Percentiles rank a stretch among this genome's conserved stretches.
These are phyloP conservation scores for Chelonia mydas DNA, from an alignment of 2,797 vertebrate genomes.

Conservation along the genomic window DNA sequence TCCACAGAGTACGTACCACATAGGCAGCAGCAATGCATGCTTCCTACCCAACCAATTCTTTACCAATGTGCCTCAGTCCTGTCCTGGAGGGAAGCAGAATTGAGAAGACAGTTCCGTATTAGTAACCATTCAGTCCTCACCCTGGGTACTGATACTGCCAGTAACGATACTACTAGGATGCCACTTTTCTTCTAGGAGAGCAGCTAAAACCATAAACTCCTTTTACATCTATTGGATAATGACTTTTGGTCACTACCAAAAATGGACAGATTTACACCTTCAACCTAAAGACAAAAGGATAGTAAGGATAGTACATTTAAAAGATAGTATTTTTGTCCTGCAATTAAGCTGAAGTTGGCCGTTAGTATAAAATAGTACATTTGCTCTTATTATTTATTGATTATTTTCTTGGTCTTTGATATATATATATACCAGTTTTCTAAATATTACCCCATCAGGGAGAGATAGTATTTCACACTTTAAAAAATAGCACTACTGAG, in stretches of 20 bases:
- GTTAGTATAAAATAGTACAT: not conserved
- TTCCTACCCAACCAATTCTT: not conserved
- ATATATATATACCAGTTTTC: not conserved
- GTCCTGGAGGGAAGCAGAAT: not conserved
- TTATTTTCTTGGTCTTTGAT: not conserved
- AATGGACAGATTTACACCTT: not conserved
- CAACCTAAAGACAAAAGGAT: not conserved
- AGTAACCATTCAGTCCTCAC: not conserved
- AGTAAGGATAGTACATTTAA: not conserved
- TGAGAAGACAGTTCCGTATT: slow-evolving; percentile 15
- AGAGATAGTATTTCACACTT: not conserved
- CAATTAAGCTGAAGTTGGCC: not conserved
- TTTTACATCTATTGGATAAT: not conserved
- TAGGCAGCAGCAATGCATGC: not conserved
- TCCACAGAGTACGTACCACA: not conserved
- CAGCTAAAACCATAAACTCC: not conserved
- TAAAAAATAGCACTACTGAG: not conserved
- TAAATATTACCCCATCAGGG: not conserved
- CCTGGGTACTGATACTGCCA: slow-evolving; percentile 11
- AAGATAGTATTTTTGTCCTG: not conserved
- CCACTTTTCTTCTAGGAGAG: not conserved
- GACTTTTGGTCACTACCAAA: not conserved
- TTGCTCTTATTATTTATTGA: not conserved
- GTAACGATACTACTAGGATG: not conserved
- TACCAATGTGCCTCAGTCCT: slow-evolving; percentile 26